Conservation (phyloP, 2,797 vertebrate species). For the Margarornis squamiger region DNA sequence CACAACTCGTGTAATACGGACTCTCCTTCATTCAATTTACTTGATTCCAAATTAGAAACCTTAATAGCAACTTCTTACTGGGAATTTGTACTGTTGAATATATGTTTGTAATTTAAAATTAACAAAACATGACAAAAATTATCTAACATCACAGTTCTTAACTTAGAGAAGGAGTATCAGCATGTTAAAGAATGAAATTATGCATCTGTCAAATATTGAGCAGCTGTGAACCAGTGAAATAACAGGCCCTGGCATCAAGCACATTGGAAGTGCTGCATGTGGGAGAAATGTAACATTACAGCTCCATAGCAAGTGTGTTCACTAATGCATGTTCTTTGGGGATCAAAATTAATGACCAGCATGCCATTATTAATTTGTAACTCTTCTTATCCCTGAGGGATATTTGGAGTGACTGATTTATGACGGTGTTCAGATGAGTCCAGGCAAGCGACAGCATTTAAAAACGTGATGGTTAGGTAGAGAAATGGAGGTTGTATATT, state of each 20-base stretch:
- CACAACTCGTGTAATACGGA: background rate
- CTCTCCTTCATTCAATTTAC: background rate
- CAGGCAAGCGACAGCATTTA: background rate
- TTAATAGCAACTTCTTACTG: background rate
- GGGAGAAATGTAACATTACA: background rate
- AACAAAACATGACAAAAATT: background rate
- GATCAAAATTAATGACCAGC: conserved; percentile 44
- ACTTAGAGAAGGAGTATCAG: background rate
- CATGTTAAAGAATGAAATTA: background rate
- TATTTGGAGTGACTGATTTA: background rate
- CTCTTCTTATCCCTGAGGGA: background rate
- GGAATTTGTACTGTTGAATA: background rate
- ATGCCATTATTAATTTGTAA: conserved; percentile 24
- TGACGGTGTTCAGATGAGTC: background rate
- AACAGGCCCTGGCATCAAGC: background rate
- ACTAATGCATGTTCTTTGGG: background rate
- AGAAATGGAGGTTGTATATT: background rate
- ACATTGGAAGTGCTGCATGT: background rate
- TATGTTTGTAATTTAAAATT: background rate
- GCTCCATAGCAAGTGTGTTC: background rate
- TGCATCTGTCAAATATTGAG: background rate
- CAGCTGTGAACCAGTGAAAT: background rate
- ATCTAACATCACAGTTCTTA: background rate
- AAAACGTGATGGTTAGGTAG: background rate
- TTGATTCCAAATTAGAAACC: background rate